A percentile compares a stretch with the other conserved stretches of the same genome.
Conservation (phyloP, 2,797 vertebrate species). For the Danio choprae region DNA sequence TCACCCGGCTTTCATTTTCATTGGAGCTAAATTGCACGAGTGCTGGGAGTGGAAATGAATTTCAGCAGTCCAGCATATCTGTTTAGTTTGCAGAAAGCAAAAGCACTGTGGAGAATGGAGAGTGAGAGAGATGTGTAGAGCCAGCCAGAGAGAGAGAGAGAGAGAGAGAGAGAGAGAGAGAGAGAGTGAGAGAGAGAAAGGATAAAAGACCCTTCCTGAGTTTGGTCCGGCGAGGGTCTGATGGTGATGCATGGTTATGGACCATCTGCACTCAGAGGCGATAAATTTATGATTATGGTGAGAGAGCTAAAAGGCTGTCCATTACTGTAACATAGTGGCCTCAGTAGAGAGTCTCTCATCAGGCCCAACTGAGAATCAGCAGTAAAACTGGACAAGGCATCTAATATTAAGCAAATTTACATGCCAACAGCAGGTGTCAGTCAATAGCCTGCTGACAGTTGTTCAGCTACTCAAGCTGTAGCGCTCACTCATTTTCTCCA, state of each 20-base stretch:
- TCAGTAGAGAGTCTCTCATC: conserved; percentile 76
- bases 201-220: conserved; percentile 68
- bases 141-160: conserved; percentile 47
- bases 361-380: conserved; percentile 63
- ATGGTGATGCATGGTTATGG: conserved; percentile 84
- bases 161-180: conserved; percentile 23
- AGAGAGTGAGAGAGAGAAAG: conserved; percentile 36
- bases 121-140: conserved; percentile 46
- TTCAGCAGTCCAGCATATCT: conserved; percentile 71
- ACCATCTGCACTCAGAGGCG: conserved; percentile 83
- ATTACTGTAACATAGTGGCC: conserved; percentile 81
- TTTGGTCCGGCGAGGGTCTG: conserved; percentile 68
- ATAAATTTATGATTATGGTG: conserved; percentile 81
- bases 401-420: conserved; percentile 67
- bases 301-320: conserved; percentile 82
- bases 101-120: conserved; percentile 69
- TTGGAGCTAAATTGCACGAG: conserved; percentile 70
- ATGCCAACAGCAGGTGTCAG: conserved; percentile 66
- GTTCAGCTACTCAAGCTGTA: conserved; percentile 54
- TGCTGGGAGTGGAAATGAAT: conserved; percentile 69
- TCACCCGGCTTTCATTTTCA: conserved; percentile 69
- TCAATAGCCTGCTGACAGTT: conserved; percentile 63
- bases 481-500: conserved; percentile 38
- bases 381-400: conserved; percentile 63
- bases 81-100: conserved; percentile 78